Evolutionary conservation across 2,113 vertebrate species (phyloP).

Genomic region (Lepus americanus): DNA sequence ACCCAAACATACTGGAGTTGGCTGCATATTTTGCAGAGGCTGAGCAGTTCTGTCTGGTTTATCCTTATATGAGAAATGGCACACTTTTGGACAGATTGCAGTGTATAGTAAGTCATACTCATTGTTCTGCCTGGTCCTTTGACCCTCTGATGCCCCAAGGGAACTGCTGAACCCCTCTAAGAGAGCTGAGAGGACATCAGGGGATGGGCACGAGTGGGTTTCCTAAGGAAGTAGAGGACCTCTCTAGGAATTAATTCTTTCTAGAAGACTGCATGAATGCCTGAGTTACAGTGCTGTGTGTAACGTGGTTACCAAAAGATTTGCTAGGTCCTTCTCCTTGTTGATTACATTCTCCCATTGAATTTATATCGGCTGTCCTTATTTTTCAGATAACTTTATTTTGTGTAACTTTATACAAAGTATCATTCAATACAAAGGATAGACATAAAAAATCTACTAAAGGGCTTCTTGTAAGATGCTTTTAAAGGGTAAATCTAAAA

Average conservation of each 20-base stretch:
- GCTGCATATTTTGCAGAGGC: slow-evolving; percentile 85
- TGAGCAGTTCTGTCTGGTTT: slow-evolving; percentile 86
- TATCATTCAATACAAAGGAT: background rate
- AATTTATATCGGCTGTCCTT: background rate
- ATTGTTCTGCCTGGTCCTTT: background rate
- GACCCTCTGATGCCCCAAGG: background rate
- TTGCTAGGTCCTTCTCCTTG: background rate
- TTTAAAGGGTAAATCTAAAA: slow-evolving; percentile 39
- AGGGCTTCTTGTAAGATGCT: background rate
- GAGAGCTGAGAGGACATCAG: background rate
- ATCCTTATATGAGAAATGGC: slow-evolving; percentile 88
- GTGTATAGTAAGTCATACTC: slow-evolving; percentile 80
- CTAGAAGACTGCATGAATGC: background rate
- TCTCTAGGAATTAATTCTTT: background rate
- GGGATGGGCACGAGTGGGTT: background rate
- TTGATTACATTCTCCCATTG: background rate
- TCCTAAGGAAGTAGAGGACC: background rate
- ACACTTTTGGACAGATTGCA: slow-evolving; percentile 88
- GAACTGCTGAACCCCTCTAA: background rate
- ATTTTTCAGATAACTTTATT: slow-evolving; percentile 41
- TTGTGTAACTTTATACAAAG: background rate
- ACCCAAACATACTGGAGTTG: slow-evolving; percentile 87
- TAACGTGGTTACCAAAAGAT: background rate
- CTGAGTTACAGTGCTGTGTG: background rate
- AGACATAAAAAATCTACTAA: background rate